Percentiles rank a stretch among this genome's conserved stretches.
phyloP scores from a whole-genome alignment of 2,888 invertebrate genomes.

The Dolomedes plantarius region DNA sequence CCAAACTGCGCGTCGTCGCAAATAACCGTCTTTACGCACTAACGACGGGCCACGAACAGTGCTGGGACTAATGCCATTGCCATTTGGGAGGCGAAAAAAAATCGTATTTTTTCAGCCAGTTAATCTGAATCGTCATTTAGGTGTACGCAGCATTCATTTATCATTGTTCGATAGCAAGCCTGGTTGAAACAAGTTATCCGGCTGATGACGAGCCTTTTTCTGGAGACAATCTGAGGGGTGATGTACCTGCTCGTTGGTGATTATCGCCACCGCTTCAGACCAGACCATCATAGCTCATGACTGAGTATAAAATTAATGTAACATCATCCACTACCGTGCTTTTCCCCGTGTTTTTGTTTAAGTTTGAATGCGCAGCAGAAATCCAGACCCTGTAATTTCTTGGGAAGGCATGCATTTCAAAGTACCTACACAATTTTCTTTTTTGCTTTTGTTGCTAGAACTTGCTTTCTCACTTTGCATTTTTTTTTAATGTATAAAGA shows the following conservation, averaged over 20 bases:
- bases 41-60: neutral
- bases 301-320: neutral
- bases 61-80: neutral
- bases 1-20: neutral
- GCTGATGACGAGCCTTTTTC: no score
- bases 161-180: neutral
- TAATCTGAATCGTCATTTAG: conserved; percentile 1
- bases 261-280: neutral
- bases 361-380: neutral
- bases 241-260: neutral
- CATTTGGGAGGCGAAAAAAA: neutral
- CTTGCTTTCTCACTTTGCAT: no score
- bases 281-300: neutral
- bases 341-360: neutral
- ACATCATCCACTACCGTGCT: neutral
- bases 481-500: no score
- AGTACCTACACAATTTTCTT: no score
- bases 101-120: neutral
- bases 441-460: no score
- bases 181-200: neutral
- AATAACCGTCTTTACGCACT: conserved; percentile 9
- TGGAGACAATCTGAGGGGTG: no score
- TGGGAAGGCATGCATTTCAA: no score
- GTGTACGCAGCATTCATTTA: neutral
- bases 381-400: no score